Evolutionary conservation across 1,140 invertebrate genomes (phyloP).

Genomic region (Bursaphelenchus mucronatus): DNA sequence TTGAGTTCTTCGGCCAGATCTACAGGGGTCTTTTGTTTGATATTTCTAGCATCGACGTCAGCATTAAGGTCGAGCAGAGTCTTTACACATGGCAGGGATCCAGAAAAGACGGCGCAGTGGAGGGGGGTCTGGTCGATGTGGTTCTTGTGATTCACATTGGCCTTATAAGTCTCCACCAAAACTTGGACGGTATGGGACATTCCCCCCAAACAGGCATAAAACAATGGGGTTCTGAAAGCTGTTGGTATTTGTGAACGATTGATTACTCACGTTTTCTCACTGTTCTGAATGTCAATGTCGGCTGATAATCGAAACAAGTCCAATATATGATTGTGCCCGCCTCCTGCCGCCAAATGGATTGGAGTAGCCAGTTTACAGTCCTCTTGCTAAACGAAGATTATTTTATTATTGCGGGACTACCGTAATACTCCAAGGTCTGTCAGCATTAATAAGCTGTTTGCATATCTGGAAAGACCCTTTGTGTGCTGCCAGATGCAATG

Average conservation of each 20-base stretch:
- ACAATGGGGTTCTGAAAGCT: constrained; percentile 37
- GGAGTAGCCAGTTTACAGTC: constrained; percentile 40
- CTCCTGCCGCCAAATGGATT: constrained; percentile 33
- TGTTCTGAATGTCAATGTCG: constrained; percentile 14
- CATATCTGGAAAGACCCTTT: constrained; percentile 34
- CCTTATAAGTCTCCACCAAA: constrained; percentile 22
- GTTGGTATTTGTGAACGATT: constrained; percentile 1
- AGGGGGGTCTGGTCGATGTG: constrained; percentile 29
- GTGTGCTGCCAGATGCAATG: constrained; percentile 41
- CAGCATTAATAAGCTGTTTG: constrained; percentile 32
- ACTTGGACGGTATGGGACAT: constrained; percentile 37
- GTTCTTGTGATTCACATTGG: constrained; percentile 29
- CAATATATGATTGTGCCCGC: constrained; percentile 16
- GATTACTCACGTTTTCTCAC: constrained; percentile 18
- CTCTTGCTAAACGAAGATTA: constrained; percentile 28
- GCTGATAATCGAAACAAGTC: neutral
- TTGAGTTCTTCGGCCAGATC: constrained; percentile 3
- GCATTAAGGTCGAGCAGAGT: constrained; percentile 22
- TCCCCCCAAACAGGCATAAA: constrained; percentile 45
- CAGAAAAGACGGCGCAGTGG: constrained; percentile 42
- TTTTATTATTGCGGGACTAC: constrained; percentile 15
- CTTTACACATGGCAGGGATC: constrained; percentile 36
- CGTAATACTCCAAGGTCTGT: constrained; percentile 13
- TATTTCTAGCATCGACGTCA: constrained; percentile 1
- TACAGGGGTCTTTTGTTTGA: constrained; percentile 7